Evolutionary conservation across 30 jellyfish, hydroid and myxozoan genomes (phyloP), one percentile per base, ranked within the genome.

Genomic region (Chrysaora quinquecirrha): DNA sequence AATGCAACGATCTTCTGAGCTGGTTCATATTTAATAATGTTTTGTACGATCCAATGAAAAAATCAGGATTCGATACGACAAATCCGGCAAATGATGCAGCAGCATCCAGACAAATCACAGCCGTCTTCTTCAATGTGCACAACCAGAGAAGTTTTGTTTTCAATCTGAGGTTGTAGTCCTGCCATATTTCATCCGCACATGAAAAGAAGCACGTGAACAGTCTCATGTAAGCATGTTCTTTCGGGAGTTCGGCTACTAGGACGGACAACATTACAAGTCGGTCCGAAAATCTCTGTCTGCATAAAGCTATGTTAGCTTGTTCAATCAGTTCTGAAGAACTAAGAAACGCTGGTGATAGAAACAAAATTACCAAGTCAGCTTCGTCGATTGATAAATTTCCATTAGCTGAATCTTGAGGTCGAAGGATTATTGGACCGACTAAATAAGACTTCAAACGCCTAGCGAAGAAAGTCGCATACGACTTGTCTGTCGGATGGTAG

Each of bases 31-130:
- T 80, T 23, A 80, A 35, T 33, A 80, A 50, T 34, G 90, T 80
- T 56, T 80, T 80, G 25, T 64, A 80, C 6, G 63, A 31, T 3
- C 84, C 90, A 30, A 31, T 30, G 46, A 58, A 30, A 48, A 22
- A 24, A 30, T 31, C 52, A 0, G 75, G 34, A n/a, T 68, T 66
- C 22, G 78, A 28, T 14, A 47, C 90, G 58, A 80, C 32, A 19
- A 52, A 68, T 28, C 90, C 48, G n/a, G 90, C 84, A 50, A 80
- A 64, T n/a, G 54, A 49, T 1, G 90, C 90, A 19, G 71, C 90
- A 3, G 54, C 32, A 60, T 80, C 90, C 25, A 80, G 69, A 31
- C 72, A 80, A 50, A 47, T 73, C 6, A 78, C 83, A 21, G 16
- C 28, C 14, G 50, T 6, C 27, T 78, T 48, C n/a, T 52, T 32